Base-by-base conservation (phyloP, 1,140 invertebrate genomes). In the Neuroterus valhalla region DNA sequence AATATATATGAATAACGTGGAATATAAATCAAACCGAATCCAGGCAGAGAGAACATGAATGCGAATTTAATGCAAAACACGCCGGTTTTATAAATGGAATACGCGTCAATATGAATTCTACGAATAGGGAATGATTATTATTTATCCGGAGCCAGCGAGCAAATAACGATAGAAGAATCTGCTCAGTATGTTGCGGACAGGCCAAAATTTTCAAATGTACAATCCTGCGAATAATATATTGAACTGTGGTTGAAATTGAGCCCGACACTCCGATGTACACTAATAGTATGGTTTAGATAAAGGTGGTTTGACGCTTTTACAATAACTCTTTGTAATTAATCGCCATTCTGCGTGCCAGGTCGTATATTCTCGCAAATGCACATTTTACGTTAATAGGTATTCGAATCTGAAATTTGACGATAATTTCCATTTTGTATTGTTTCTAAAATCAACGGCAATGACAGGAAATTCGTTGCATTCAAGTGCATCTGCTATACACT, bases 121-220 rank as follows among this genome's bases (percentile, higher is more conserved):
- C 15, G n/a, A 8, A 66, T 21, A 66, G 26, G 1, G 5, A 19
- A 42, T 43, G 17, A 67, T 67, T 67, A 67, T 67, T 67, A 44
- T 67, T 44, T 43, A 48, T 46, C 38, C 12, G 44, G 8, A 48
- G 4, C 0, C 23, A 15, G 14, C 38, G 44, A 38, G 31, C 6
- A 46, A 69, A 69, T 23, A 69, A 69, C 15, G 17, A 69, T 17
- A 48, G 15, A 3, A 21, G 21, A 69, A 69, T 48, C 45, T 67
- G 31, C 42, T 43, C 15, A 8, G 15, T 31, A 67, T n/a, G 6
- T 43, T 42, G 31, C n/a, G 15, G 15, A 26, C 38, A 67, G 43
- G 42, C 31, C 15, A 15, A 43, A 43, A 67, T 43, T 44, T 43
- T 17, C 15, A 17, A 44, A 23, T 43, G 66, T 21, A 23, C 14